phyloP scores from a whole-genome alignment of 2,797 vertebrate genomes.

The Macropodus opercularis region DNA sequence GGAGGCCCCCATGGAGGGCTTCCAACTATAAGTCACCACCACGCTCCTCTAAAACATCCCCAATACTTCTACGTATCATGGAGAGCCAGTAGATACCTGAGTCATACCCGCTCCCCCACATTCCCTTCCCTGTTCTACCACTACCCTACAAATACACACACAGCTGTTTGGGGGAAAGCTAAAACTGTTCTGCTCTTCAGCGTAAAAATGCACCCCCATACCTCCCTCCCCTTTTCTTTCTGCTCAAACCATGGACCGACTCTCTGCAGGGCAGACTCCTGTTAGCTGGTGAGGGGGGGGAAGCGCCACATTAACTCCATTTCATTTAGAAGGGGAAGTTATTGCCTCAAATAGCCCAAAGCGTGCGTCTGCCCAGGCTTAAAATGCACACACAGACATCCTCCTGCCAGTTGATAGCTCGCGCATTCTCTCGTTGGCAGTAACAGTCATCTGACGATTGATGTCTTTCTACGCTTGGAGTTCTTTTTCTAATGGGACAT shows the following conservation, averaged over 20 bases:
- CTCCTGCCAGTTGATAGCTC: slow-evolving; percentile 38
- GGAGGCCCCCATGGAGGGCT: slow-evolving; percentile 98
- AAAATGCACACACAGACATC: slow-evolving; percentile 41
- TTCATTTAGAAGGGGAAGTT: slow-evolving; percentile 30
- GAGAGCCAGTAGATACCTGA: slow-evolving; percentile 24
- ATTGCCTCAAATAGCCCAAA: slow-evolving; percentile 25
- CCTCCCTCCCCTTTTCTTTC: background rate
- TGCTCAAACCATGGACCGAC: slow-evolving; percentile 31
- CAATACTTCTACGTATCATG: slow-evolving; percentile 14
- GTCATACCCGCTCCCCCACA: slow-evolving; percentile 30
- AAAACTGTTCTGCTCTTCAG: slow-evolving; percentile 27
- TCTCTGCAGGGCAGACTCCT: slow-evolving; percentile 28
- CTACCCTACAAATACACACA: slow-evolving; percentile 8
- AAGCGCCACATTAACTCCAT: slow-evolving; percentile 28
- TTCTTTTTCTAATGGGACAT: slow-evolving; percentile 62
- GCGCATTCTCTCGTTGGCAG: slow-evolving; percentile 41
- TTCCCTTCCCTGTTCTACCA: slow-evolving; percentile 17
- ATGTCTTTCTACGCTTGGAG: slow-evolving; percentile 40
- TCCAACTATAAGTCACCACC: slow-evolving; percentile 91
- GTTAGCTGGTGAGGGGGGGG: background rate
- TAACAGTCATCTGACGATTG: slow-evolving; percentile 22
- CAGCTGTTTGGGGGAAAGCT: slow-evolving; percentile 31
- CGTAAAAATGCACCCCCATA: background rate
- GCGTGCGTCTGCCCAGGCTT: slow-evolving; percentile 44
- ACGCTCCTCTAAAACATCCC: slow-evolving; percentile 45